Evolutionary conservation across 2,797 vertebrate genomes (phyloP), one percentile per base, ranked within the genome.

Genomic region (Craterocephalus amniculus): DNA sequence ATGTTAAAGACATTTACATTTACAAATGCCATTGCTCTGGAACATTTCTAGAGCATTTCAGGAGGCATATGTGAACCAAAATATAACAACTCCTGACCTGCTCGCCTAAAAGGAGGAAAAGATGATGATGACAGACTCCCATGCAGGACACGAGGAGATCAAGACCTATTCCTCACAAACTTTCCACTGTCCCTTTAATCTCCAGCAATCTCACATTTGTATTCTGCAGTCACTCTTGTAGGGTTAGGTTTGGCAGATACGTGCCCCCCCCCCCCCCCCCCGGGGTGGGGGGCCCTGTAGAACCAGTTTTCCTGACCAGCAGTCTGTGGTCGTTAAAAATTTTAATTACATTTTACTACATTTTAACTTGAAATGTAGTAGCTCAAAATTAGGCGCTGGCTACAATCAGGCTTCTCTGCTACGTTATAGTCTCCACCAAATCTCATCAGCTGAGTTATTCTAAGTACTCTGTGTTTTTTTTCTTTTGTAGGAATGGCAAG

Each of bases 401-500:
- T 43, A 5, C 16, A 43, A 43, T 58, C 11, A 34, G 32, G n/a
- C 40, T 6, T 52, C n/a, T 27, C 10, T 52, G 26, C 3, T 52
- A 18, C 7, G 24, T 49, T 22, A 26, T 16, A 52, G 34, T n/a
- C 20, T 40, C 6, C 9, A 49, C 26, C 12, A 35, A 26, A 40
- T 14, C n/a, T 58, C 6, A 13, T 24, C n/a, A 51, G 40, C 43
- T 26, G 35, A 51, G 22, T 61, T 57, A 26, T 58, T 24, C 20
- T 58, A 11, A 4, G 11, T 64, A 2, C 20, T 55, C 49, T 58
- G 13, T 40, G 36, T 16, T 4, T 6, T 31, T 66, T 12, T 34
- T 66, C 72, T 62, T 64, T 43, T 63, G 54, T 54, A 58, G 55
- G 60, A 71, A 67, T 80, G 9, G 45, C 31, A 49, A 20, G 8